Conservation (phyloP, 2,888 invertebrate genomes). For the Cataglyphis cursor region DNA sequence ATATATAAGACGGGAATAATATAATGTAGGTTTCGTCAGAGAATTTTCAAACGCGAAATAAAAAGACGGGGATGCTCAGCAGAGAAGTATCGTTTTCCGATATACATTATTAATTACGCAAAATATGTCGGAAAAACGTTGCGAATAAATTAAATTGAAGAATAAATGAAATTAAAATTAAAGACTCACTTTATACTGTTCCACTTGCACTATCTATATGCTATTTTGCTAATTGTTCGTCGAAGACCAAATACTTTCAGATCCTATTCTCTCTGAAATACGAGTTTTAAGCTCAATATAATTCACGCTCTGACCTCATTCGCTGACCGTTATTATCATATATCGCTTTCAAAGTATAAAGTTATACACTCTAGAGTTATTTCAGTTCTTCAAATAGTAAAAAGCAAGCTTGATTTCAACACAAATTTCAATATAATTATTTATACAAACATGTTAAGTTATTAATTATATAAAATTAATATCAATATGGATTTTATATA, state of each 20-base stretch:
- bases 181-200: conserved; percentile 13
- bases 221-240: conserved; percentile 31
- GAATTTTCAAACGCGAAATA: background rate
- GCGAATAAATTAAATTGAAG: conserved; percentile 20
- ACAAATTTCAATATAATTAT: conserved; percentile 6
- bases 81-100: background rate
- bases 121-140: conserved; percentile 6
- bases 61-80: background rate
- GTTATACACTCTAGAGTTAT: background rate
- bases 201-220: conserved; percentile 18
- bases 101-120: conserved; percentile 15
- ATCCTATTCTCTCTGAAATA: conserved; percentile 22
- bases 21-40: background rate
- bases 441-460: background rate
- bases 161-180: conserved; percentile 41
- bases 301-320: conserved; percentile 47
- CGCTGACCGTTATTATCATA: conserved; percentile 26
- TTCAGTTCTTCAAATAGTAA: conserved; percentile 1
- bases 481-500: background rate
- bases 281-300: conserved; percentile 33
- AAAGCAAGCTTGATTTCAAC: background rate
- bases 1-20: background rate
- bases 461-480: background rate
- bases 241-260: conserved; percentile 42
- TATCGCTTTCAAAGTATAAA: conserved; percentile 14